A percentile compares a stretch with the other conserved stretches of the same genome.
These are phyloP conservation scores for Uria lomvia DNA, from an alignment of 2,113 vertebrate genomes.

Conservation along the genomic window DNA sequence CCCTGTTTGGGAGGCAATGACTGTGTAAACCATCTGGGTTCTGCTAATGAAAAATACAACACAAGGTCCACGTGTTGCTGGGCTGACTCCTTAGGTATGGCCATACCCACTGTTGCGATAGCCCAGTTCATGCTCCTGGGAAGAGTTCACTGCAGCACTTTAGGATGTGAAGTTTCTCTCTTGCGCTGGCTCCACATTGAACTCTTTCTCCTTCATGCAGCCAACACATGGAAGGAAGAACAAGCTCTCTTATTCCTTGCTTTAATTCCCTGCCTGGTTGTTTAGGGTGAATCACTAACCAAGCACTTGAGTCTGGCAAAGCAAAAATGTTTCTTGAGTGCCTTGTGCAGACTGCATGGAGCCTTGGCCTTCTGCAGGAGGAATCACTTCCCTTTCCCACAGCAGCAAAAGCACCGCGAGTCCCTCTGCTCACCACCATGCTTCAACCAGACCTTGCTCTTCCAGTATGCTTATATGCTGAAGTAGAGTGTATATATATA, in stretches of 20 bases:
- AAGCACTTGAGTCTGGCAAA: background rate
- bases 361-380: background rate
- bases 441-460: background rate
- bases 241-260: background rate
- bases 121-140: background rate
- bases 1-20: background rate
- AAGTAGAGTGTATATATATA: background rate
- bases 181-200: background rate
- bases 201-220: background rate
- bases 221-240: background rate
- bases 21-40: background rate
- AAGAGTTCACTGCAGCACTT: background rate
- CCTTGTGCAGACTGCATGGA: background rate
- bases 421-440: fast-evolving
- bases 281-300: slow-evolving; percentile 10
- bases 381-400: background rate
- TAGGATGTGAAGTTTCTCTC: background rate
- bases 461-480: background rate
- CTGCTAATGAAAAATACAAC: background rate
- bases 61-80: background rate
- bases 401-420: background rate
- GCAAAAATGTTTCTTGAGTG: background rate
- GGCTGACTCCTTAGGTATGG: background rate
- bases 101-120: background rate
- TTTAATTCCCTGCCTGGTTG: background rate